Evolutionary conservation across 2,797 vertebrate genomes (phyloP).

Genomic region (Luscinia megarhynchos): DNA sequence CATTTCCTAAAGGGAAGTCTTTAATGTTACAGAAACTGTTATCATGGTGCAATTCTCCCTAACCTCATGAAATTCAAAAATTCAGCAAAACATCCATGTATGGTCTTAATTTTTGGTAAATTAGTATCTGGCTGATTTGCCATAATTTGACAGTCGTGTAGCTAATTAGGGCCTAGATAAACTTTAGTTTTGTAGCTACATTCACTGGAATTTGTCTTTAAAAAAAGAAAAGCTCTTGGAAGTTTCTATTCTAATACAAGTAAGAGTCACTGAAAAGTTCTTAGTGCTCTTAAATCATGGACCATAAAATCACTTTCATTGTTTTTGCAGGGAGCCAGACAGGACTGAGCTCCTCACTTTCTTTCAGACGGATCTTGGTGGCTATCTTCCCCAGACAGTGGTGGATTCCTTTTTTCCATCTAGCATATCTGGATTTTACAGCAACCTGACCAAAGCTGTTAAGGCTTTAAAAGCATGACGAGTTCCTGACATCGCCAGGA

Average conservation of each 20-base stretch:
- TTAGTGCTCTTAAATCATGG: not conserved
- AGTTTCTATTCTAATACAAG: not conserved
- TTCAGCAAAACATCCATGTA: not conserved
- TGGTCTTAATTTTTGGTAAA: not conserved
- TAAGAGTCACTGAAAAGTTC: not conserved
- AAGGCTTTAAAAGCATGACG: slow-evolving; percentile 78
- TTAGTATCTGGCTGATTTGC: not conserved
- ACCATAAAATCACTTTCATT: not conserved
- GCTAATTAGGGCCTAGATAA: not conserved
- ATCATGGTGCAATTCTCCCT: not conserved
- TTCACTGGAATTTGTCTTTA: not conserved
- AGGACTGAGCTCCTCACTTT: slow-evolving; percentile 89
- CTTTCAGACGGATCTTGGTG: slow-evolving; percentile 95
- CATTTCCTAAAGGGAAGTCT: not conserved
- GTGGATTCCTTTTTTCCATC: slow-evolving; percentile 95
- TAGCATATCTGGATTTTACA: slow-evolving; percentile 90
- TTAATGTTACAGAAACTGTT: not conserved
- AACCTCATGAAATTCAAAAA: not conserved
- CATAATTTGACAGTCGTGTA: not conserved
- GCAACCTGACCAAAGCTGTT: slow-evolving; percentile 86
- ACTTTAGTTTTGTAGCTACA: not conserved
- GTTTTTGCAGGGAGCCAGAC: slow-evolving; percentile 83
- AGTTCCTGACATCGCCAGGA: not conserved
- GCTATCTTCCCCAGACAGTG: slow-evolving; percentile 88
- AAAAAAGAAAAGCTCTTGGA: not conserved